Evolutionary conservation across 2,888 invertebrate species (phyloP), one percentile per base, ranked within the genome.

Genomic region (Spodoptera picta): DNA sequence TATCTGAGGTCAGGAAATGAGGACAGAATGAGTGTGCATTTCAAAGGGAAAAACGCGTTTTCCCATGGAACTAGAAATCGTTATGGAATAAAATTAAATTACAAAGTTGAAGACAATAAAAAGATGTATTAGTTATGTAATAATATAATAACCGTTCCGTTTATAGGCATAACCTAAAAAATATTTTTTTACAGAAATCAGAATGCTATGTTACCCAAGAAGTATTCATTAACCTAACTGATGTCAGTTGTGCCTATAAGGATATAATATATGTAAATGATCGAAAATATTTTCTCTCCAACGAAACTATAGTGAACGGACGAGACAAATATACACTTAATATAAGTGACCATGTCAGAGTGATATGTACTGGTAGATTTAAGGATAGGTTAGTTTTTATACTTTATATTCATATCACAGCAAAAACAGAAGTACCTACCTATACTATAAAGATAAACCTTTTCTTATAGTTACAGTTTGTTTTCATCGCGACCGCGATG

Each of bases 181-280:
- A 42, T 47, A 52, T 69, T 66, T 77, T 76, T 61, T 92, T 93
- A 19, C 89, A 96, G 96, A 92, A 94, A 47, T 95, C 95, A 63
- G 90, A 88, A 79, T 94, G 94, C 73, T 83, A 77, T 58, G 89
- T 94, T 0, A 80, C 81, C 0, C 69, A 85, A 3, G 82, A 87
- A 19, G 81, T 93, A 43, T 66, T 90, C 4, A 63, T 75, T 0
- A 85, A 73, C 0, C 85, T 86, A 2, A 74, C 83, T 0, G 85
- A 92, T 23, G 89, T 96, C 5, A 77, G 78, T 6, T 96, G 96
- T 61, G 83, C 83, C 1, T 97, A 97, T 87, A 95, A 95, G 75
- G 97, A 98, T 87, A 95, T 98, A 31, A 83, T 97, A 45, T 95
- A 97, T 70, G 92, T 95, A 42, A 95, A 95, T 65, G 98, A 98